Base-by-base conservation (phyloP, 2,888 invertebrate genomes). In the Lasioglossum zephyrum region DNA sequence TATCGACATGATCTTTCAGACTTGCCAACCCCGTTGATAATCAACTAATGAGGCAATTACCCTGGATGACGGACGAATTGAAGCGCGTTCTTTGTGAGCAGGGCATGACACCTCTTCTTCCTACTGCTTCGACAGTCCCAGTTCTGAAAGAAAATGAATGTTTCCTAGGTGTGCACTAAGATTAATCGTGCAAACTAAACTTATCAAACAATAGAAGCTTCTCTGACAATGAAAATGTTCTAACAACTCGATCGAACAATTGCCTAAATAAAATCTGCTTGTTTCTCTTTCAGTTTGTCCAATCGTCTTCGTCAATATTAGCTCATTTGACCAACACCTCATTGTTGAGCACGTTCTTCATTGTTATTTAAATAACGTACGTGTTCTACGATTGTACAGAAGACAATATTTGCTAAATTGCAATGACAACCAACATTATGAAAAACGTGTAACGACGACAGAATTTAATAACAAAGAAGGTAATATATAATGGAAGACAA, bases 31-130 rank as follows among this genome's bases (percentile, higher is more conserved):
- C 0, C 31, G 11, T 22, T 9, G 16, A 16, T 44, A 26, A 9
- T 22, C 16, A n/a, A 75, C 73, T 57, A 26, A 31, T 44, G 18
- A 18, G 11, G 22, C 26, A 70, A n/a, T 88, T 90, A 97, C 97
- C 97, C 97, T 66, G 97, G 97, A 95, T 97, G 97, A 87, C 97
- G 95, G 31, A 96, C 95, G 90, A 97, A 96, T 93, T 97, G 97
- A 76, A 97, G 96, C 89, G 97, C 95, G 92, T 97, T 97, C 94
- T 97, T 97, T 39, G 96, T 96, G 93, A 97, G 96, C 44, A 97
- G 96, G 0, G 97, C 97, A 92, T 96, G 96, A 89, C 96, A 95
- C 88, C 95, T 94, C 94, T 60, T 90, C 13, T 3, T 31, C n/a
- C 9, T 9, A 13, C 22, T 82, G 36, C 74, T 80, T 9, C 2